Conservation (phyloP, 2,888 invertebrate genomes). For the Drosophila lacicola region DNA sequence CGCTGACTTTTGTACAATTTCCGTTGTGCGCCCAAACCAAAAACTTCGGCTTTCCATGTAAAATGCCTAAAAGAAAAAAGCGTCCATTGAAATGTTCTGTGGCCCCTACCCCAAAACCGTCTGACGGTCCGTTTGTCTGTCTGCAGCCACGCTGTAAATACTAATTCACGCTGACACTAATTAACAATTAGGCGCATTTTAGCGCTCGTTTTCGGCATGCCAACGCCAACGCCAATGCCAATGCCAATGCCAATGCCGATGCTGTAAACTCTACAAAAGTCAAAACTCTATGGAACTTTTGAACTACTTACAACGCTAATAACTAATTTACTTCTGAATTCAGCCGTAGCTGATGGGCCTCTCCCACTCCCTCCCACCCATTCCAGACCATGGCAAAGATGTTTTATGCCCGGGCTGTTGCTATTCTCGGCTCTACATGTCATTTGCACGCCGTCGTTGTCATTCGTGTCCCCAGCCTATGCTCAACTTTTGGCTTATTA, state of each 20-base stretch:
- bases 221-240: constrained; percentile 37
- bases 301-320: constrained; percentile 80
- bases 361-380: background rate
- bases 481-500: constrained; percentile 70
- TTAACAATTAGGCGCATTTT: constrained; percentile 82
- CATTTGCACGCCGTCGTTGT: constrained; percentile 37
- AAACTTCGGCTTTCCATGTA: constrained; percentile 59
- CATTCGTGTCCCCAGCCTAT: constrained; percentile 67
- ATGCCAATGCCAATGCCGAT: constrained; percentile 8
- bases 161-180: constrained; percentile 79
- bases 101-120: constrained; percentile 1
- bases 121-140: constrained; percentile 10
- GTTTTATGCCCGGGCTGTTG: constrained; percentile 7
- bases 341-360: constrained; percentile 18
- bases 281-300: constrained; percentile 60
- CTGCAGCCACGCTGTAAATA: constrained; percentile 58
- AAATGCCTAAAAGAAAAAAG: constrained; percentile 62
- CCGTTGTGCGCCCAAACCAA: constrained; percentile 58
- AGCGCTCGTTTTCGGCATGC: constrained; percentile 61
- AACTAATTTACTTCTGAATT: constrained; percentile 77
- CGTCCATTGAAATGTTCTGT: constrained; percentile 56
- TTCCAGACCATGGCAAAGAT: background rate
- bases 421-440: constrained; percentile 36
- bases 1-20: constrained; percentile 70
- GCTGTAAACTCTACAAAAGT: constrained; percentile 26